A percentile compares a stretch with the other conserved stretches of the same genome.
These are phyloP conservation scores for Telenomus remus DNA, from an alignment of 1,140 invertebrate genomes.

Conservation along the genomic window DNA sequence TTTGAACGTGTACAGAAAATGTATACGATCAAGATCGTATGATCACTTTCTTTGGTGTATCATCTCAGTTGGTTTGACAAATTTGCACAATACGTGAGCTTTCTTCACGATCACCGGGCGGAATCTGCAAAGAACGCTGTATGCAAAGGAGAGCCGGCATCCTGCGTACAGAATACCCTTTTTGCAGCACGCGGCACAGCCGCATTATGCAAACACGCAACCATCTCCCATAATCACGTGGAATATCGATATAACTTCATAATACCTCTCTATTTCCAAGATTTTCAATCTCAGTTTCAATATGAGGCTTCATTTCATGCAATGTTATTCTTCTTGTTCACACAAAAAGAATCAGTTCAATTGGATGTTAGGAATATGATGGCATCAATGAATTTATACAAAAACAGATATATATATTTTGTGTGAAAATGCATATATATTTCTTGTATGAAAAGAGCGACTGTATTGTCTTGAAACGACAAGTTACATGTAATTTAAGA, in stretches of 20 bases:
- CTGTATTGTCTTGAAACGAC: too few species aligned
- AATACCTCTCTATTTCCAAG: slow-evolving; percentile 12
- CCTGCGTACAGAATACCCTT: slow-evolving; percentile 45
- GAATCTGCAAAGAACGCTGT: slow-evolving; percentile 33
- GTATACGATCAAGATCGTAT: too few species aligned
- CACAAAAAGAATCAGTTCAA: too few species aligned
- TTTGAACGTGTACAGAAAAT: too few species aligned
- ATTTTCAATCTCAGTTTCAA: slow-evolving; percentile 3
- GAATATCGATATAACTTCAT: slow-evolving; percentile 48
- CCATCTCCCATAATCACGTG: slow-evolving; percentile 41
- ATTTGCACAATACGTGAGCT: slow-evolving; percentile 29
- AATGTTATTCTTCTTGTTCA: too few species aligned
- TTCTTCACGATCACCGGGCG: slow-evolving; percentile 9
- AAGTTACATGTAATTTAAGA: too few species aligned
- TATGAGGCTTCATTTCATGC: not conserved
- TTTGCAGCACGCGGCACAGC: slow-evolving; percentile 38
- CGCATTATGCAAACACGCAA: slow-evolving; percentile 48
- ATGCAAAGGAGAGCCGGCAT: slow-evolving; percentile 39
- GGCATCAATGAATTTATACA: too few species aligned
- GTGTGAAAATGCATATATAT: too few species aligned
- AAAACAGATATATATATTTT: too few species aligned
- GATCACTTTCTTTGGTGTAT: too few species aligned
- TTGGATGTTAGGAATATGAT: too few species aligned
- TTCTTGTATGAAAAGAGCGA: too few species aligned
- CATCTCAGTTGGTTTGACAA: slow-evolving; percentile 42